Conservation (phyloP, 2,797 vertebrate genomes). For the Scolopax bukidnonensis region DNA sequence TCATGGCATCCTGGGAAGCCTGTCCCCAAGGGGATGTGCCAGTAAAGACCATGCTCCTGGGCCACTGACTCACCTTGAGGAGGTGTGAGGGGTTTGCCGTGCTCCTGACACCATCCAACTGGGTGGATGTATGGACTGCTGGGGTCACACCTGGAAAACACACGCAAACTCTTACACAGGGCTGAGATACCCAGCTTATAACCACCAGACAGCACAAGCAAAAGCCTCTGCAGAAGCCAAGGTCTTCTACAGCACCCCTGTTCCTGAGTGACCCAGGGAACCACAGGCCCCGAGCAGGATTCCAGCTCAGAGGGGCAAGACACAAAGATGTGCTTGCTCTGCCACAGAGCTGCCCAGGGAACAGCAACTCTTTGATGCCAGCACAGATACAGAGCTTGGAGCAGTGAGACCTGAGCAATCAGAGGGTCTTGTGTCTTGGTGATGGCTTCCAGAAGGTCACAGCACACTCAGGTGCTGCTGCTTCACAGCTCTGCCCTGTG, state of each 20-base stretch:
- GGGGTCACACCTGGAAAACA: constrained; percentile 91
- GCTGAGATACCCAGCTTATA: neutral
- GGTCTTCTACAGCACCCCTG: neutral
- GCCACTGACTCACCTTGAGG: constrained; percentile 89
- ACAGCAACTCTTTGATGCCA: neutral
- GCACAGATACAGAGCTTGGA: neutral
- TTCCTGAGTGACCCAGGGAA: neutral
- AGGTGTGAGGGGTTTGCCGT: constrained; percentile 92
- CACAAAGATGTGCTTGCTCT: fast-evolving
- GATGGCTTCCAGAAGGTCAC: neutral
- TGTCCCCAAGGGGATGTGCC: neutral
- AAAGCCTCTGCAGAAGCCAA: neutral
- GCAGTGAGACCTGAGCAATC: neutral
- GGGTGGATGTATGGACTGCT: constrained; percentile 98
- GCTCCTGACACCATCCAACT: constrained; percentile 96
- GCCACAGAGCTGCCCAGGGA: neutral
- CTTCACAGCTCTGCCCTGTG: neutral
- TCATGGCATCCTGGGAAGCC: neutral
- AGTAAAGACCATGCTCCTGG: neutral
- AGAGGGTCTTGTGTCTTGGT: neutral
- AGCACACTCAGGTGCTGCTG: neutral
- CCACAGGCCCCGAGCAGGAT: neutral
- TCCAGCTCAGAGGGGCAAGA: neutral
- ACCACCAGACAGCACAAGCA: fast-evolving
- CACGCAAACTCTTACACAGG: neutral